Base-by-base conservation (phyloP, 2,113 vertebrate genomes). In the Tautogolabrus adspersus region DNA sequence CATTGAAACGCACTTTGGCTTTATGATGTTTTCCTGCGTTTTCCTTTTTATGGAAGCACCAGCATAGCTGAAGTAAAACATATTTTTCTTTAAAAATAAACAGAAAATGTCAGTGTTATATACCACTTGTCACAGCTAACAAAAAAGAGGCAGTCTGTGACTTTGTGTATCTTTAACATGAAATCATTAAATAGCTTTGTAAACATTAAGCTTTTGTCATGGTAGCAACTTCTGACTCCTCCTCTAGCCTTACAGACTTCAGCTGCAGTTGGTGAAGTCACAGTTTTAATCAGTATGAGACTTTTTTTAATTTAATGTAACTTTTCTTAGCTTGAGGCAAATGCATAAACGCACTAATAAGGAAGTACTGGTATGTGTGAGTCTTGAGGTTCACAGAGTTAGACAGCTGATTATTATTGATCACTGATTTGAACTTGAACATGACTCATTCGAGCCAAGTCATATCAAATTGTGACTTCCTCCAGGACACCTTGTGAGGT, bases 151-250 rank as follows among this genome's bases (percentile, higher is more conserved):
- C 19, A 34, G 44, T 1, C 21, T 40, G 0, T 66, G 6, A n/a
- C 49, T 52, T 19, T 65, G 52, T 77, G 34, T 34, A 51, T 58
- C 67, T 70, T 66, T 55, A 3, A 57, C 18, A 16, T 63, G 21
- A 52, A 40, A 51, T 26, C 67, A 62, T 46, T 23, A 21, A 61
- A 47, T 22, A 10, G 2, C n/a, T 42, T 1, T 42, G n/a, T 68
- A 91, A 84, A 87, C 58, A 72, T 75, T 62, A 87, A 84, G 42
- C 4, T 1, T 10, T 60, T 82, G 64, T 66, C 26, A 1, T 72
- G 38, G 13, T 64, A 85, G 40, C 42, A 16, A 16, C 51, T 66
- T 79, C 60, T 2, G 5, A 15, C 56, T 23, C 56, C 10, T 15
- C 13, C n/a, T 3, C 8, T 23, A 16, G 18, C 67, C 52, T 8